Evolutionary conservation across 2,888 invertebrate genomes (phyloP).

Genomic region (Leptinotarsa juncta): DNA sequence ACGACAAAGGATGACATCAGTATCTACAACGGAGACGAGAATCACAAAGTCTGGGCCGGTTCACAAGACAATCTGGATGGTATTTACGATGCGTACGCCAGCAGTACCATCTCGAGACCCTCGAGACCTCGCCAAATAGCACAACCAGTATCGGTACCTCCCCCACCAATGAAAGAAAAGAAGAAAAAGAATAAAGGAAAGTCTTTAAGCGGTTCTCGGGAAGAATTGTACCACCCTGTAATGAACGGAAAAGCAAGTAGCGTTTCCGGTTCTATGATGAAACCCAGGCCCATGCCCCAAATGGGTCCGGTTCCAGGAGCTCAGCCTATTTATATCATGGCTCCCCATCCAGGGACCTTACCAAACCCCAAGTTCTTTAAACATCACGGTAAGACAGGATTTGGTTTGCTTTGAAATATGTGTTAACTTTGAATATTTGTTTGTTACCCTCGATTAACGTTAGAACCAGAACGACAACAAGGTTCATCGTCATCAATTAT

Average conservation of each 20-base stretch:
- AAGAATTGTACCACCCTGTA: conserved; percentile 70
- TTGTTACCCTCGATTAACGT: no score
- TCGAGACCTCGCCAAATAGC: conserved; percentile 85
- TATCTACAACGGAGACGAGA: conserved; percentile 90
- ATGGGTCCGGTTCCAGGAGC: conserved; percentile 56
- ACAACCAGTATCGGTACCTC: conserved; percentile 82
- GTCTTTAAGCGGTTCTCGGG: conserved; percentile 58
- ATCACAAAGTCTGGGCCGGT: conserved; percentile 93
- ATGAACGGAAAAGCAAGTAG: conserved; percentile 68
- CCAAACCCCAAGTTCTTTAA: conserved; percentile 66
- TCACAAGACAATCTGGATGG: conserved; percentile 80
- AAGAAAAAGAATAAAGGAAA: conserved; percentile 72
- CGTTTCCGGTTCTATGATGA: conserved; percentile 65
- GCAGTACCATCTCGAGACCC: conserved; percentile 73
- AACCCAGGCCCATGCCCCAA: conserved; percentile 57
- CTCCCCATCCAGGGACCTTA: conserved; percentile 62
- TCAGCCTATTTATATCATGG: conserved; percentile 63
- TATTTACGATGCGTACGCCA: conserved; percentile 76
- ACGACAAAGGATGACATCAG: conserved; percentile 79
- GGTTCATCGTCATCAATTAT: no score
- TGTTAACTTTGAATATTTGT: no score
- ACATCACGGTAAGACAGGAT: conserved; percentile 61
- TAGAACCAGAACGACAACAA: no score
- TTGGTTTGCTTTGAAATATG: background rate
- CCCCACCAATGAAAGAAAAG: conserved; percentile 79